Evolutionary conservation across 2,888 invertebrate genomes (phyloP).

Genomic region (Aleiodes leptofemur): DNA sequence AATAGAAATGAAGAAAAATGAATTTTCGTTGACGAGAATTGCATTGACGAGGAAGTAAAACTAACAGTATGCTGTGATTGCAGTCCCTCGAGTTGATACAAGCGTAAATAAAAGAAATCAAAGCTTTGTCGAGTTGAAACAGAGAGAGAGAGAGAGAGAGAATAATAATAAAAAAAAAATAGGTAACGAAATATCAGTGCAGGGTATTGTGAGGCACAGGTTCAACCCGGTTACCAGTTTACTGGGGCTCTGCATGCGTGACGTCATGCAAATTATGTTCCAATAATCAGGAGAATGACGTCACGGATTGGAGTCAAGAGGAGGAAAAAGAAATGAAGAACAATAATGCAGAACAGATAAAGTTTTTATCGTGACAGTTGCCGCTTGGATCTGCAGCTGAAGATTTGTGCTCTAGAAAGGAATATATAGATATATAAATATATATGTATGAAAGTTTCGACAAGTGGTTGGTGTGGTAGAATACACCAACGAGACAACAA

Average conservation of each 20-base stretch:
- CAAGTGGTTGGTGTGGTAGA: neutral
- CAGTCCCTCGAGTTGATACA: neutral
- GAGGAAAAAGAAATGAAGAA: neutral
- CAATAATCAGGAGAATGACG: conserved; percentile 22
- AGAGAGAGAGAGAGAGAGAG: neutral
- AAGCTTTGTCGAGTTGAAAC: neutral
- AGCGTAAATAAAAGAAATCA: neutral
- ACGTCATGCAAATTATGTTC: conserved; percentile 16
- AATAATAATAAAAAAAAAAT: conserved; percentile 3
- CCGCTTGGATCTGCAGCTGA: neutral
- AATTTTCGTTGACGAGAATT: too few relatives aligned
- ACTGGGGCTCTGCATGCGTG: conserved; percentile 20
- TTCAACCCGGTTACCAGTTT: neutral
- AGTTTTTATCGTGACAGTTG: conserved; percentile 17
- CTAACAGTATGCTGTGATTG: neutral
- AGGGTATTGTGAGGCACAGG: neutral
- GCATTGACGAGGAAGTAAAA: too few relatives aligned
- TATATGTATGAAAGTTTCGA: conserved; percentile 15
- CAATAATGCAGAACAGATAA: neutral
- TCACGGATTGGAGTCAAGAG: neutral
- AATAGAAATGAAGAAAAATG: too few relatives aligned
- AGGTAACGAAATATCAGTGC: neutral
- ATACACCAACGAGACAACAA: conserved; percentile 15
- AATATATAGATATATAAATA: neutral
- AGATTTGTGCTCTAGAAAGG: conserved; percentile 12